phyloP scores from a whole-genome alignment of 2,113 vertebrate genomes.

The Psittacula cyanocephala region DNA sequence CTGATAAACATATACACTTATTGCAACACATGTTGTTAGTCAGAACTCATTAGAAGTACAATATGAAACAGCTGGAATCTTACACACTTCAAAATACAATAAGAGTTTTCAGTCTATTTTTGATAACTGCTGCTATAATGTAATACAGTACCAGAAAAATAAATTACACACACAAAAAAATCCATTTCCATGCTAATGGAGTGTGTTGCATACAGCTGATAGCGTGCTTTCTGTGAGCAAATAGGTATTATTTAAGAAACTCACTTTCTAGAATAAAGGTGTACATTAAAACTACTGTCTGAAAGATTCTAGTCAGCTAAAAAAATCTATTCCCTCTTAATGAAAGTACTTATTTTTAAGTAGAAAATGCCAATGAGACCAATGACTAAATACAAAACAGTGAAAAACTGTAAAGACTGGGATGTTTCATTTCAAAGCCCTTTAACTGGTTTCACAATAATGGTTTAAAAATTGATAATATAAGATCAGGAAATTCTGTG shows the following conservation, averaged over 20 bases:
- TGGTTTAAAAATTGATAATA: not conserved
- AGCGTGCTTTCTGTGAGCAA: slow-evolving; percentile 55
- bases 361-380: not conserved
- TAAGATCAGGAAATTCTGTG: not conserved
- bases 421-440: slow-evolving; percentile 23
- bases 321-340: slow-evolving; percentile 48
- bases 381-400: slow-evolving; percentile 20
- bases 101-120: slow-evolving; percentile 24
- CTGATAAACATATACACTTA: not conserved
- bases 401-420: not conserved
- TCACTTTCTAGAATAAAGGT: slow-evolving; percentile 47
- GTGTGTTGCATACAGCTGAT: slow-evolving; percentile 36
- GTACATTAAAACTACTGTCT: slow-evolving; percentile 54
- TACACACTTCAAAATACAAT: slow-evolving; percentile 12
- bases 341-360: slow-evolving; percentile 44
- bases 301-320: slow-evolving; percentile 41
- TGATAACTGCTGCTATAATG: slow-evolving; percentile 45
- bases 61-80: not conserved
- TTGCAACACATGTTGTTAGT: not conserved
- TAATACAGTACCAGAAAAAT: slow-evolving; percentile 34
- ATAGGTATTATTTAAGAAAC: slow-evolving; percentile 65
- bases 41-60: slow-evolving; percentile 19
- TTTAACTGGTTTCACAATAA: slow-evolving; percentile 12
- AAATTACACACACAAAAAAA: slow-evolving; percentile 65
- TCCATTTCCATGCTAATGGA: slow-evolving; percentile 69